Percentiles rank a stretch among this genome's conserved stretches.
phyloP scores from a whole-genome alignment of 37 sponge, comb jelly and placozoan species.

The Aplysina aerophoba region DNA sequence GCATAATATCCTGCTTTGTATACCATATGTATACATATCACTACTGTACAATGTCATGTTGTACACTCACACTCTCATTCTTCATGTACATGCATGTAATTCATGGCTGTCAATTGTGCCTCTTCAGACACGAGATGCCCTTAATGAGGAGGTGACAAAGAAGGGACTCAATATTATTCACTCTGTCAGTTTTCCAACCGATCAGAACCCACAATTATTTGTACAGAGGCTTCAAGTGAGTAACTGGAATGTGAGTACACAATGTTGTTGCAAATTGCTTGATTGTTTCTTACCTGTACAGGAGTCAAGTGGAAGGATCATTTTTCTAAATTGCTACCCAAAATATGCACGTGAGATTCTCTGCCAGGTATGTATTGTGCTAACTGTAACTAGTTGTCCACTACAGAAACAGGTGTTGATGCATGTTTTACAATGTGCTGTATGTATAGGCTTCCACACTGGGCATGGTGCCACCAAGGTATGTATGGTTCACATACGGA shows the following conservation, averaged over 20 bases:
- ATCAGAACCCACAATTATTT: not conserved
- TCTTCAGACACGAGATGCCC: not conserved
- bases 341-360: conserved; percentile 52
- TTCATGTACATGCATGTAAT: too few relatives aligned
- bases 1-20: not conserved
- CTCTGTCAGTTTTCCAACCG: not conserved
- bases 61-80: not conserved
- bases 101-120: not conserved
- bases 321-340: conserved; percentile 62
- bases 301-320: conserved; percentile 56
- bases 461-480: conserved; percentile 48
- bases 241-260: too few relatives aligned
- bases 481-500: conserved; percentile 56
- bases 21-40: not conserved
- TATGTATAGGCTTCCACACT: conserved; percentile 53
- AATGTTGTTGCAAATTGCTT: too few relatives aligned
- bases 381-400: not conserved
- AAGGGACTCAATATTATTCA: not conserved
- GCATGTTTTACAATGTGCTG: not conserved
- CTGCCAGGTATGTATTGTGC: conserved; percentile 65
- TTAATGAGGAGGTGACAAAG: not conserved
- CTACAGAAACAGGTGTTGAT: not conserved
- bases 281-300: conserved; percentile 35
- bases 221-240: not conserved
- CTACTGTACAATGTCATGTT: too few relatives aligned